These are phyloP conservation scores for Drosophila affinis DNA, from an alignment of 2,888 invertebrate species.

Conservation along the genomic window DNA sequence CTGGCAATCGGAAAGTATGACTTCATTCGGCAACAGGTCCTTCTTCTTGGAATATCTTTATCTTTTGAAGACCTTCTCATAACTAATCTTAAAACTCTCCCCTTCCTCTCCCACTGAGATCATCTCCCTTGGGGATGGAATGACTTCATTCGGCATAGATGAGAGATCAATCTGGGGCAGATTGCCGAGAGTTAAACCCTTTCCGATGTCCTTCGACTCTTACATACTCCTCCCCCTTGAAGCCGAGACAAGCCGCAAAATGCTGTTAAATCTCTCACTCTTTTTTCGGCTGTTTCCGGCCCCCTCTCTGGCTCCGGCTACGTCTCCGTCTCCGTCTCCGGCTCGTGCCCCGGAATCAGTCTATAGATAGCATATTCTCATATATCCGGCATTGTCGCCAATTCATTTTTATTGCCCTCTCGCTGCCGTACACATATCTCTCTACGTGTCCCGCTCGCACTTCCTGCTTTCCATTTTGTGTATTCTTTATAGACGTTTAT, in stretches of 20 bases:
- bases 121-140: background rate
- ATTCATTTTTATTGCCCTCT: slow-evolving; percentile 73
- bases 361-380: slow-evolving; percentile 71
- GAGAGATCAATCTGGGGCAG: slow-evolving; percentile 28
- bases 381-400: slow-evolving; percentile 74
- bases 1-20: background rate
- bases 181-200: slow-evolving; percentile 17
- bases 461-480: background rate
- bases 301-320: slow-evolving; percentile 9
- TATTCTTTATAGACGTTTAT: slow-evolving; percentile 76
- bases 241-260: slow-evolving; percentile 41
- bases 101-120: background rate
- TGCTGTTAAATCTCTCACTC: slow-evolving; percentile 39
- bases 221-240: background rate
- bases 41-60: too few species aligned
- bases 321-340: slow-evolving; percentile 7
- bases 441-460: background rate
- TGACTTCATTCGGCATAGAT: slow-evolving; percentile 25
- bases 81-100: background rate
- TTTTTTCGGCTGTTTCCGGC: slow-evolving; percentile 25
- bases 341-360: background rate
- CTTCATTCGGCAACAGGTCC: too few species aligned
- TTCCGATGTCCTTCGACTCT: slow-evolving; percentile 6
- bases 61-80: too few species aligned
- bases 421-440: slow-evolving; percentile 3